Evolutionary conservation across 2,113 vertebrate genomes (phyloP).

Genomic region (Phaethon lepturus): DNA sequence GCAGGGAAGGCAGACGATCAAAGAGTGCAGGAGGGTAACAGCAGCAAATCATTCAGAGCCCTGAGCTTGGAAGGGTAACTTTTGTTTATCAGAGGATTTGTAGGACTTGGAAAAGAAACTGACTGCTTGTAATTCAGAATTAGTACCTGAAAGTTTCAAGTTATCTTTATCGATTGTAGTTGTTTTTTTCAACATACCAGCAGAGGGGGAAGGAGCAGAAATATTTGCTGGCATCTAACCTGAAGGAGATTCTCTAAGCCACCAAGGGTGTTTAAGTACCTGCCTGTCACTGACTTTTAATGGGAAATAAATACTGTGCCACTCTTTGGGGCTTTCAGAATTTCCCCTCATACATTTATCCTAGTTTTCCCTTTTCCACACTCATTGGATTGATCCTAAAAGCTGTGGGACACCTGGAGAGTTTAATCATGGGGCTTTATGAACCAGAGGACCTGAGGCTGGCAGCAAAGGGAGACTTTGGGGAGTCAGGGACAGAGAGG

Average conservation of each 20-base stretch:
- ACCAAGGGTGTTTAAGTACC: accelerated
- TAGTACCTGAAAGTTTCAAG: background rate
- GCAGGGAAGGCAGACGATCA: background rate
- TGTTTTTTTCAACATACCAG: background rate
- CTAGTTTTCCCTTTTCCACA: background rate
- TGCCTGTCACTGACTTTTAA: background rate
- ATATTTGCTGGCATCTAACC: background rate
- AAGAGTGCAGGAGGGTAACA: background rate
- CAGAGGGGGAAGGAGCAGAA: background rate
- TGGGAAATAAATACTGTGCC: background rate
- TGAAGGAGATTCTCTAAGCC: background rate
- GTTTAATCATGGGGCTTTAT: background rate
- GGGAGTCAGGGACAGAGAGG: accelerated
- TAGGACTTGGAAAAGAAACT: background rate
- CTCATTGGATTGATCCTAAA: background rate
- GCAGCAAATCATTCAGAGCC: background rate
- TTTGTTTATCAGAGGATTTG: background rate
- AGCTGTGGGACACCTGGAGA: background rate
- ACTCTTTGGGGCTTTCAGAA: background rate
- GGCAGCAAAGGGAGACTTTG: background rate
- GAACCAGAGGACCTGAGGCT: background rate
- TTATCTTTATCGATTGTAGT: background rate
- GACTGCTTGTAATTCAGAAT: background rate
- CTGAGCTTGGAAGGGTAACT: background rate
- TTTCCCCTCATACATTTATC: accelerated